Evolutionary conservation across 2,797 vertebrate genomes (phyloP), one percentile per base, ranked within the genome.

Genomic region (Aldrovandia affinis): DNA sequence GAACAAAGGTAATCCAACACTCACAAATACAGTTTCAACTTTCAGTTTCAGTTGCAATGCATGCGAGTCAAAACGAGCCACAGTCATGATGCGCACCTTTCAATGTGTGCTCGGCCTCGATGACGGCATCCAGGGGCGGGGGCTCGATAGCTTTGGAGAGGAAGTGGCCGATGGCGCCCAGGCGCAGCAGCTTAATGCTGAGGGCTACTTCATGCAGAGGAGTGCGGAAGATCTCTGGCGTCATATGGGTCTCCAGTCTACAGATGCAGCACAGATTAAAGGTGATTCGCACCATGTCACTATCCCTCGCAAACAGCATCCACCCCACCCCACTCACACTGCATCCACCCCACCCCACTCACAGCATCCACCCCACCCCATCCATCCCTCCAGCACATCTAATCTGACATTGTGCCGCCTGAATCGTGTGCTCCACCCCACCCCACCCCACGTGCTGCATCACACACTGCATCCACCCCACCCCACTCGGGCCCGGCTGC

Each of bases 131-230:
- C 93, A 99, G 88, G 0, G 98, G 98, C 0, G 98, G 98, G 0
- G 98, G 98, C 70, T 99, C 98, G 39, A 99, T 99, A 39, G 97
- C 98, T 88, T 99, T 99, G 70, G 98, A 97, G 91, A 99, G 89
- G 86, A 99, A 99, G 0, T 98, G 96, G 0, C 98, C 97, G 1
- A 98, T 98, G 81, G 93, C 96, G 0, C 98, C 98, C 4, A 99
- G 94, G 0, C 97, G 91, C 83, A 99, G 93, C 79, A 99, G 95
- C 83, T 99, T 99, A 93, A 99, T 99, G 93, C 98, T 99, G 82
- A 99, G 90, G 18, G 98, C 97, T 9, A 99, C 95, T 88, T 99
- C 98, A 7, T 99, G 97, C 28, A 99, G 93, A 0, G 97, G 98
- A 0, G 98, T 99, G 81, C 98, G 95, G 89, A 99, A 99, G 93